Evolutionary conservation across 2,888 invertebrate genomes (phyloP), one percentile per base, ranked within the genome.

Genomic region (Aphodius sticticus): DNA sequence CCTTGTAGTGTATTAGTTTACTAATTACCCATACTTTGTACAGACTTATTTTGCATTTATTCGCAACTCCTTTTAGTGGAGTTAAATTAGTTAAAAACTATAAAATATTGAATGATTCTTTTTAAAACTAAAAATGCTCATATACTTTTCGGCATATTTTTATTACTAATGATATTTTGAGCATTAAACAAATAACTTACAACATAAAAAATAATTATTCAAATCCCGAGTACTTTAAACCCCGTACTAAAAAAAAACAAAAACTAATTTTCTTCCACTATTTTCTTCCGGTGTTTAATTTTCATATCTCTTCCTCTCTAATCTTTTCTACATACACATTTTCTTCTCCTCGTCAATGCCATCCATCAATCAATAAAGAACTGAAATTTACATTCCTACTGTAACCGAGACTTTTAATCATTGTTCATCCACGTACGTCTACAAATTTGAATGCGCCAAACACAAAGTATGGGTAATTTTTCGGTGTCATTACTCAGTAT

Each of bases 361-460:
- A 12, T 9, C 7, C 53, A 53, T 53, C 53, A 3, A 53, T 16
- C 70, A 70, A 70, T 12, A 74, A 74, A 74, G 36, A 37, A 74
- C 74, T 74, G 74, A 74, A 74, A 74, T 35, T 74, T 74, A 74
- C 74, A 74, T 74, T 74, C 74, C 74, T 74, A 74, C 26, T 35
- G n/a, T 70, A 9, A 36, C 37, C 16, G 37, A 74, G 36, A 74
- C 74, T 74, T 53, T 9, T 53, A 7, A 53, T 53, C 7, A 53
- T 12, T 9, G 1, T 53, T 53, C 53, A 53, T 53, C 53, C 53
- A 53, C 4, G 12, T 7, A 26, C 26, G 26, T 26, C 26, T 26
- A 26, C 3, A 26, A 26, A 26, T 26, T 26, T 26, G 26, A 26
- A 26, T 53, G 53, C 53, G 7, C 53, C 53, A 53, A 53, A 53